phyloP scores from a whole-genome alignment of 2,113 vertebrate species.

The Shinisaurus crocodilurus region DNA sequence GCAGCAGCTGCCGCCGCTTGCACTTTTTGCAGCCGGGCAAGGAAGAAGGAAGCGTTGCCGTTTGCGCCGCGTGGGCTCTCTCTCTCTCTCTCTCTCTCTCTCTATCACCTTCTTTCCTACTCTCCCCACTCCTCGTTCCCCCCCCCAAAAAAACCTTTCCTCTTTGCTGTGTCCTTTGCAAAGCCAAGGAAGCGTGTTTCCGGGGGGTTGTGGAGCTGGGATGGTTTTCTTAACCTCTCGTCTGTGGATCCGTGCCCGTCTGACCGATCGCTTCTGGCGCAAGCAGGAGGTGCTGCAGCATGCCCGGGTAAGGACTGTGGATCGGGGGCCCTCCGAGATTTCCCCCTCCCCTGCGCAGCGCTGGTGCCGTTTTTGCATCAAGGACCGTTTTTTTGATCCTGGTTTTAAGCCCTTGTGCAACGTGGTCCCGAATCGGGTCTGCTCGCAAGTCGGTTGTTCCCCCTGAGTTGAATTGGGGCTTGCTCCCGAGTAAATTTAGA shows the following conservation, averaged over 20 bases:
- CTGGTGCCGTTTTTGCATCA: no score
- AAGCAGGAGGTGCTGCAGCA: conserved; percentile 88
- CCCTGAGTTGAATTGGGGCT: no score
- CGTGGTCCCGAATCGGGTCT: no score
- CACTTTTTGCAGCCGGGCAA: neutral
- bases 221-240: conserved; percentile 88
- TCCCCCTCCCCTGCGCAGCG: no score
- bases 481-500: no score
- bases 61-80: neutral
- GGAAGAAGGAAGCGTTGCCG: neutral
- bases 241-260: conserved; percentile 84
- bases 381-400: no score
- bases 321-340: no score
- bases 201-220: accelerated
- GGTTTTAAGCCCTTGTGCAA: no score
- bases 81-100: no score
- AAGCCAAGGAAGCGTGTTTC: accelerated
- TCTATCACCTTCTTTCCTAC: no score
- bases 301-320: conserved; percentile 83
- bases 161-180: neutral
- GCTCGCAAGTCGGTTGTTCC: no score
- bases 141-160: no score
- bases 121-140: neutral
- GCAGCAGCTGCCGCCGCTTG: neutral
- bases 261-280: conserved; percentile 90